Conservation (phyloP, 2,797 vertebrate genomes). For the Sphenodon punctatus region DNA sequence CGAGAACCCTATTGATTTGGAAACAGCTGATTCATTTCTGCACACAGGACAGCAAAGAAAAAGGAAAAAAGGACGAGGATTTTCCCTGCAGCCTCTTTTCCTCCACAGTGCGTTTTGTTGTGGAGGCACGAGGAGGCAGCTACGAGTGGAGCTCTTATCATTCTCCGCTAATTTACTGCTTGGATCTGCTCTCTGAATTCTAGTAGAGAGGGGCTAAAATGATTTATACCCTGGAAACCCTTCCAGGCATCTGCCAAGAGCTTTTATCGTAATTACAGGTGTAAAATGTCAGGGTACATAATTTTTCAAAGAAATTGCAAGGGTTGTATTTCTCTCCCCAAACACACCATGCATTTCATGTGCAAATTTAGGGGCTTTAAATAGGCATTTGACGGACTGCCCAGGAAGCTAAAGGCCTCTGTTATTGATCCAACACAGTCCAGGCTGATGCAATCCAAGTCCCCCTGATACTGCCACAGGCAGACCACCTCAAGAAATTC, state of each 20-base stretch:
- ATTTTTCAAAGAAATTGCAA: conserved; percentile 40
- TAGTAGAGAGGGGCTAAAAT: conserved; percentile 15
- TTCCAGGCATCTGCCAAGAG: conserved; percentile 13
- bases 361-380: neutral
- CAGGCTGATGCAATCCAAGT: neutral
- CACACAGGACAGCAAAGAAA: neutral
- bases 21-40: neutral
- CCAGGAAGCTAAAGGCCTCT: neutral
- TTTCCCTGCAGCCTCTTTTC: neutral
- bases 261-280: conserved; percentile 66
- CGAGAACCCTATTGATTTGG: no score
- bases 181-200: neutral
- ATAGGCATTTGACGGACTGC: neutral
- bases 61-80: neutral
- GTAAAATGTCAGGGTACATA: conserved; percentile 50
- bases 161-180: conserved; percentile 29
- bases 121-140: conserved; percentile 13
- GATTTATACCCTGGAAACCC: conserved; percentile 38
- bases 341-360: neutral
- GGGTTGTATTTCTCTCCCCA: conserved; percentile 34
- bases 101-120: neutral
- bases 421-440: no score
- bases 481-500: neutral
- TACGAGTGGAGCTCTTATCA: conserved; percentile 3
- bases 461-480: no score